Evolutionary conservation across 92 coral and sea anemone genomes (phyloP), one percentile per base, ranked within the genome.

Genomic region (Bergia puertoricense): DNA sequence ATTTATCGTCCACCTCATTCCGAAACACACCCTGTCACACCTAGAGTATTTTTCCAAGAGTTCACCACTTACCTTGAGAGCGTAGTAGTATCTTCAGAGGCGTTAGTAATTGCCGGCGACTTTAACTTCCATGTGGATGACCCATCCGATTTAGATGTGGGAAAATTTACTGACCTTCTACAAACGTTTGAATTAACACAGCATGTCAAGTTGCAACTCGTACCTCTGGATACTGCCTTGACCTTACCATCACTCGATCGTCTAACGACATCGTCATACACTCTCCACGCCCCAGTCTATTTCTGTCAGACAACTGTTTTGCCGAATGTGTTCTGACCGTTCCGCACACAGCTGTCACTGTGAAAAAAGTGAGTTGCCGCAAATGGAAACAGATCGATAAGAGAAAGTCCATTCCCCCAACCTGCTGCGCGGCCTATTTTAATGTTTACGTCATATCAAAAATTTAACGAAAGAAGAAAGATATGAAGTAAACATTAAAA

Each of bases 101-200:
- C 81, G 42, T 88, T 88, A 68, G 77, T 88, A 22, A 88, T 88
- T 43, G 43, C 90, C 46, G 88, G 90, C 30, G 88, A 89, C 81
- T 89, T 89, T 82, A 89, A 82, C 72, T 81, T 89, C n/a, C 88
- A 81, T 71, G 77, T 86, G 71, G 85, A 89, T 75, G 85, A 82
- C 66, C 76, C 83, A 85, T 75, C 88, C 1, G 75, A 89, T 78
- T 73, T 41, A n/a, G 76, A 82, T 72, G 81, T 83, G 7, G 50
- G 45, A 50, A 88, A 48, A 46, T 48, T 89, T 56, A 36, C 89
- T 50, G 82, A 89, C 9, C 80, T 89, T 3, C 77, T 83, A 22
- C 41, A 89, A 48, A 89, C 85, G 22, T 85, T 89, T 74, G 92
- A 89, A 69, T 85, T 76, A 36, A 43, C 41, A 41, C 89, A 89